phyloP scores from a whole-genome alignment of 2,113 vertebrate species.

The Callipepla squamata region DNA sequence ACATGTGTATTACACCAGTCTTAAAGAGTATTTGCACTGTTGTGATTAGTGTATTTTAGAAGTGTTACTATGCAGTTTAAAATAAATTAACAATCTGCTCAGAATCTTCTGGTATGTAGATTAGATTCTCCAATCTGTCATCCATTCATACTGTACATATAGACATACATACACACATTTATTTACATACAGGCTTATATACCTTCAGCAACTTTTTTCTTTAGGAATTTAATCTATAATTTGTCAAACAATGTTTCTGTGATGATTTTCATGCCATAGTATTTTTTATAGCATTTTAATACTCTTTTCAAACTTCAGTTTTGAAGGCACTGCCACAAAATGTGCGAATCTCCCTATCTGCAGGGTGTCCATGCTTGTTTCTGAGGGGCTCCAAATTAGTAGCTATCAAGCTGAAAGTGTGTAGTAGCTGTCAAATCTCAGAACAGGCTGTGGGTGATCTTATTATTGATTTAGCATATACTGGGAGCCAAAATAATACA shows the following conservation, averaged over 20 bases:
- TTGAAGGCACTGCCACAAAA: constrained; percentile 42
- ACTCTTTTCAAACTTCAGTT: constrained; percentile 40
- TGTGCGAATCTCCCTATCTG: constrained; percentile 55
- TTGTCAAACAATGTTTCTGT: constrained; percentile 9
- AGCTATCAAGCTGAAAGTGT: constrained; percentile 43
- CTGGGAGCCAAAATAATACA: constrained; percentile 24
- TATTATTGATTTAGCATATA: constrained; percentile 21
- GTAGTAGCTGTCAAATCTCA: constrained; percentile 54
- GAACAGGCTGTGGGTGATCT: constrained; percentile 39
- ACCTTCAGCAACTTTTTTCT: constrained; percentile 33
- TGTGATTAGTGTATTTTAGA: constrained; percentile 67
- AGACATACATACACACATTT: constrained; percentile 1
- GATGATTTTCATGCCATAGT: not conserved
- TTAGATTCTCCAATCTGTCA: constrained; percentile 58
- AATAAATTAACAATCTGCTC: constrained; percentile 70
- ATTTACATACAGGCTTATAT: constrained; percentile 40
- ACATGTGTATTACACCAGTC: constrained; percentile 3
- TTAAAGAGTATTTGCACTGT: constrained; percentile 46
- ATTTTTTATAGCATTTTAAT: constrained; percentile 54
- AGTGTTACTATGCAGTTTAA: constrained; percentile 68
- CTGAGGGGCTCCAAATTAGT: constrained; percentile 48
- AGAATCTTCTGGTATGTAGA: constrained; percentile 40
- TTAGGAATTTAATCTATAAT: constrained; percentile 34
- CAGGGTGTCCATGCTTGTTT: constrained; percentile 59
- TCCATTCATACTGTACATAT: constrained; percentile 38